Percentiles rank a stretch among this genome's conserved stretches.
Conservation (phyloP, 64 coral and sea anemone genomes). For the Montipora foliosa region DNA sequence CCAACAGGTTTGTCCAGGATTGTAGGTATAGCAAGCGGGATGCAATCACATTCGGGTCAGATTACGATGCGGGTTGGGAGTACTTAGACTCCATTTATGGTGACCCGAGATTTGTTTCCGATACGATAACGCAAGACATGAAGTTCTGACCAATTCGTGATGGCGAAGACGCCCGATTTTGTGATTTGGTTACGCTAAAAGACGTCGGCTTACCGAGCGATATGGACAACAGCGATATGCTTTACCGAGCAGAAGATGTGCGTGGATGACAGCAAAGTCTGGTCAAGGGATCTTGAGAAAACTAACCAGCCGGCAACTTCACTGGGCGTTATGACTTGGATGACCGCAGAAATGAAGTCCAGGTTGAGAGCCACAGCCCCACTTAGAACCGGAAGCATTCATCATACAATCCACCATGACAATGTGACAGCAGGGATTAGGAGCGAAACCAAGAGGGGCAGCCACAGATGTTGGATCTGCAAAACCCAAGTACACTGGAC, state of each 20-base stretch:
- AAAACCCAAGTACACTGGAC: neutral
- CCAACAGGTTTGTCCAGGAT: too few relatives aligned
- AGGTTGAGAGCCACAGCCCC: constrained; percentile 64
- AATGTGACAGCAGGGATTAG: neutral
- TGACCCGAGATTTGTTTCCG: too few relatives aligned
- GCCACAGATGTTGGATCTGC: constrained; percentile 49
- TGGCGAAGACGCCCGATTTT: neutral
- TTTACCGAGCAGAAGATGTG: neutral
- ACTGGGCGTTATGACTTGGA: constrained; percentile 22
- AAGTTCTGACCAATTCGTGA: neutral
- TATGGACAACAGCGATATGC: neutral
- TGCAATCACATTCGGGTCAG: too few relatives aligned
- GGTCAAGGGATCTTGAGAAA: too few relatives aligned
- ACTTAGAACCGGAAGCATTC: neutral
- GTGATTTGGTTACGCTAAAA: neutral
- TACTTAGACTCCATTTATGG: too few relatives aligned
- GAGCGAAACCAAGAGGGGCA: neutral
- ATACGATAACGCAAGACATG: neutral
- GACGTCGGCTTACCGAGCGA: neutral
- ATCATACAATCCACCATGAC: too few relatives aligned
- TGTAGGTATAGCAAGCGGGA: too few relatives aligned
- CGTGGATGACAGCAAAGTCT: too few relatives aligned
- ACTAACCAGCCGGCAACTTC: neutral
- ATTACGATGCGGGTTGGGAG: too few relatives aligned
- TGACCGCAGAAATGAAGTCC: constrained; percentile 65